Evolutionary conservation across 2,888 invertebrate species (phyloP).

Genomic region (Galerucella pusilla): DNA sequence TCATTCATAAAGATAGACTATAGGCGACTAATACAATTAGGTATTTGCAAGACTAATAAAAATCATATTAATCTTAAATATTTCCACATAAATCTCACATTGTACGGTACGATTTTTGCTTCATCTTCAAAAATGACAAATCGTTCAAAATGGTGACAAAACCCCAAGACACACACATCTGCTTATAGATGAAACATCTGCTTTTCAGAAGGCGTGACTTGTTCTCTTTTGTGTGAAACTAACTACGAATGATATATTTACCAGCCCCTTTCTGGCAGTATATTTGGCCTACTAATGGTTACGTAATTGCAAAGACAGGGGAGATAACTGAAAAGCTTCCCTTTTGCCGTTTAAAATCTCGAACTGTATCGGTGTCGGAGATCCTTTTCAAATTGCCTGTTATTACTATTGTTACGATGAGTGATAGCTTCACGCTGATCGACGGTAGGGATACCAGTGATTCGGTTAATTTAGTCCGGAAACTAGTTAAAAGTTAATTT

Average conservation of each 20-base stretch:
- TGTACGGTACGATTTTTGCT: slow-evolving; percentile 23
- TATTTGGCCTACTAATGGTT: slow-evolving; percentile 53
- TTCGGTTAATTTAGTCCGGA: slow-evolving; percentile 2
- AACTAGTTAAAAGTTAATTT: slow-evolving; percentile 2
- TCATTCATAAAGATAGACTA: too few relatives aligned
- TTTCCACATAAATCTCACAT: not conserved
- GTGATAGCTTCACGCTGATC: slow-evolving; percentile 18
- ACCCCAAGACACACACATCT: slow-evolving; percentile 31
- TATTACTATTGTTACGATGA: slow-evolving; percentile 27
- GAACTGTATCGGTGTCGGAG: slow-evolving; percentile 42
- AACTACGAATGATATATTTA: slow-evolving; percentile 26
- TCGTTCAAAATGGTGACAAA: slow-evolving; percentile 34
- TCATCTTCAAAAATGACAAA: slow-evolving; percentile 21
- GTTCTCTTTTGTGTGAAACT: slow-evolving; percentile 36
- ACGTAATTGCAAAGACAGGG: slow-evolving; percentile 50
- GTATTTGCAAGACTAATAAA: not conserved
- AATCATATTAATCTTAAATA: not conserved
- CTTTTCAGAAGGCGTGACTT: slow-evolving; percentile 51
- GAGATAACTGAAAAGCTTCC: slow-evolving; percentile 35
- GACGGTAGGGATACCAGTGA: slow-evolving; percentile 1
- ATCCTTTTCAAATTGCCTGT: slow-evolving; percentile 42
- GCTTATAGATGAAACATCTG: slow-evolving; percentile 45
- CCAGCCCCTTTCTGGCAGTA: slow-evolving; percentile 47
- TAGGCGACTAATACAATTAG: too few relatives aligned
- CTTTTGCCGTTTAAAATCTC: slow-evolving; percentile 26